Evolutionary conservation across 2,797 vertebrate species (phyloP).

Genomic region (Sebastes ruberrimus): DNA sequence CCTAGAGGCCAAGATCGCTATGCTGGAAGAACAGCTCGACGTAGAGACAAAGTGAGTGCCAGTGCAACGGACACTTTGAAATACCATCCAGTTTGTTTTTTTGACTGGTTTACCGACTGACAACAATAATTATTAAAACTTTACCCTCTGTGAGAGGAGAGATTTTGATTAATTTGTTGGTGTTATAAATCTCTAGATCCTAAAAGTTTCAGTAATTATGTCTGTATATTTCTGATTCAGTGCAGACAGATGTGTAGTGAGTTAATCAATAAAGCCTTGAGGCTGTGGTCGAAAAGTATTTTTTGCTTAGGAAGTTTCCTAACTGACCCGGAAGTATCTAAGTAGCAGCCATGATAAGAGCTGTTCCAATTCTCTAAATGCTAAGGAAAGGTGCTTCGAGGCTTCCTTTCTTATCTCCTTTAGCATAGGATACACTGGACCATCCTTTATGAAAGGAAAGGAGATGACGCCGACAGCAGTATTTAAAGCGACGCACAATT

Average conservation of each 20-base stretch:
- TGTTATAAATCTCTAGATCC: neutral
- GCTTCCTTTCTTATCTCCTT: no score
- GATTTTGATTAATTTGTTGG: neutral
- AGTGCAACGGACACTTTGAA: neutral
- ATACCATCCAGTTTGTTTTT: neutral
- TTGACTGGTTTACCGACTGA: neutral
- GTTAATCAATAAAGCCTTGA: neutral
- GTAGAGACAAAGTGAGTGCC: constrained; percentile 88
- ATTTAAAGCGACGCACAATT: no score
- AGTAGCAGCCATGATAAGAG: no score
- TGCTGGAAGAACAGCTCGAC: constrained; percentile 94
- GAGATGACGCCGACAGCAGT: no score
- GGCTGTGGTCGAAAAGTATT: no score
- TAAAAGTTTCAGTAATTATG: neutral
- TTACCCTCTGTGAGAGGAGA: neutral
- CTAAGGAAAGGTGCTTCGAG: no score
- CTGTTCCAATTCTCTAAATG: no score
- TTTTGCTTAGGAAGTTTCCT: no score
- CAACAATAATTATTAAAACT: neutral
- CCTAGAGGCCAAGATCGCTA: constrained; percentile 90
- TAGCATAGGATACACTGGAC: no score
- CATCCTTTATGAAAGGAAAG: no score
- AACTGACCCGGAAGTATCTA: no score
- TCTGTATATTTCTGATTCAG: neutral
- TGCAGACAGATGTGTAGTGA: neutral